Conservation (phyloP, 2,797 vertebrate genomes). For the Momotus momota region DNA sequence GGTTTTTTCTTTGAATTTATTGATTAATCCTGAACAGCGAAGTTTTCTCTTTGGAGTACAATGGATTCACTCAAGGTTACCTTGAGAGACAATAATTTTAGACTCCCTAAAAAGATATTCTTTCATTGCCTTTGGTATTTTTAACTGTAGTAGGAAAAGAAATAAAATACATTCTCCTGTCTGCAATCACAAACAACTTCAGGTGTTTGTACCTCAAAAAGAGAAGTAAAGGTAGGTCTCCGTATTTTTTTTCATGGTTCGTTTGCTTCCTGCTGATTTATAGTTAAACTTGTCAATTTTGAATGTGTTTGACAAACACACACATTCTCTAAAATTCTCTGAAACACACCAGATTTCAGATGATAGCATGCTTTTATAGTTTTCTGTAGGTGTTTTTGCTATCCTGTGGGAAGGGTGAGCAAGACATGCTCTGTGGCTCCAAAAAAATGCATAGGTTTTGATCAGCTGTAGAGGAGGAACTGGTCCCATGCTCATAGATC, state of each 20-base stretch:
- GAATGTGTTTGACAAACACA: neutral
- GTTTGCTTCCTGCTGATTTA: neutral
- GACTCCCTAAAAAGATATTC: neutral
- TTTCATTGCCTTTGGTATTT: neutral
- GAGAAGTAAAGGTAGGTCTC: neutral
- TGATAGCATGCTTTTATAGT: neutral
- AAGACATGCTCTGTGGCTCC: neutral
- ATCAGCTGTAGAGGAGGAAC: neutral
- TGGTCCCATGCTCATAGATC: neutral
- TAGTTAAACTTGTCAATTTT: neutral
- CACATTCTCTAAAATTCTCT: neutral
- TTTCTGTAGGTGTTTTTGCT: neutral
- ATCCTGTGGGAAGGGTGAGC: rapidly evolving
- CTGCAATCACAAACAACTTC: neutral
- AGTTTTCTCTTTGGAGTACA: neutral
- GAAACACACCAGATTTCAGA: neutral
- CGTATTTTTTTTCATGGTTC: neutral
- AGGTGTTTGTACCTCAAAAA: neutral
- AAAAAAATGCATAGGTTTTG: neutral
- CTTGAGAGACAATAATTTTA: neutral
- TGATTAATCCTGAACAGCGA: neutral
- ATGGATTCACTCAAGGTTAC: neutral
- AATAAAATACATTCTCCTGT: neutral
- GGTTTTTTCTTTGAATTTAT: neutral
- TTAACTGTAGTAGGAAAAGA: neutral